Evolutionary conservation across 2,113 vertebrate species (phyloP).

Genomic region (Sinocyclocheilus maitianheensis): DNA sequence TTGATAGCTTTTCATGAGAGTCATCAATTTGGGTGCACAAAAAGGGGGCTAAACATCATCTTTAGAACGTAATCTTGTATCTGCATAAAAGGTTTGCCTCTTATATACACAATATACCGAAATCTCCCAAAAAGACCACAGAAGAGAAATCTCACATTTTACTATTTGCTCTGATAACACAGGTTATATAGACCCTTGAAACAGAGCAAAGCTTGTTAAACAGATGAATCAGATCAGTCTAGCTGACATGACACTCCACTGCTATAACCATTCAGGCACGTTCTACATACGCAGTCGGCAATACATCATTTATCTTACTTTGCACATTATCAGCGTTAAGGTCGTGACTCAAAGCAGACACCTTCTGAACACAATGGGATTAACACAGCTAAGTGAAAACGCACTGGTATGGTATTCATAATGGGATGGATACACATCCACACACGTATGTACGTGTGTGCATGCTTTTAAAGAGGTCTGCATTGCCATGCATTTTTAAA

Average conservation of each 20-base stretch:
- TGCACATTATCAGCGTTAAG: slow-evolving; percentile 16
- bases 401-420: not conserved
- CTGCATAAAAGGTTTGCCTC: slow-evolving; percentile 11
- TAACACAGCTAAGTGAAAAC: slow-evolving; percentile 5
- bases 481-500: not conserved
- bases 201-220: not conserved
- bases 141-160: slow-evolving; percentile 34
- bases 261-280: not conserved
- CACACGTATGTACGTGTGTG: too few species aligned
- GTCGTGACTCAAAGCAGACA: not conserved
- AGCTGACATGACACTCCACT: not conserved
- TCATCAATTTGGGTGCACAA: not conserved
- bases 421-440: not conserved
- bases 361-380: not conserved
- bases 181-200: not conserved
- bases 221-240: not conserved
- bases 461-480: not conserved
- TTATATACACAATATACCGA: not conserved
- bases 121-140: not conserved
- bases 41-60: not conserved
- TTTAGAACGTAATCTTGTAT: not conserved
- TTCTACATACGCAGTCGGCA: not conserved
- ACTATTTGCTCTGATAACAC: not conserved
- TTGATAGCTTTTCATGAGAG: not conserved
- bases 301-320: not conserved